A percentile compares a stretch with the other conserved stretches of the same genome.
phyloP scores from a whole-genome alignment of 2,113 vertebrate genomes.

The Gnathonemus longibarbis region DNA sequence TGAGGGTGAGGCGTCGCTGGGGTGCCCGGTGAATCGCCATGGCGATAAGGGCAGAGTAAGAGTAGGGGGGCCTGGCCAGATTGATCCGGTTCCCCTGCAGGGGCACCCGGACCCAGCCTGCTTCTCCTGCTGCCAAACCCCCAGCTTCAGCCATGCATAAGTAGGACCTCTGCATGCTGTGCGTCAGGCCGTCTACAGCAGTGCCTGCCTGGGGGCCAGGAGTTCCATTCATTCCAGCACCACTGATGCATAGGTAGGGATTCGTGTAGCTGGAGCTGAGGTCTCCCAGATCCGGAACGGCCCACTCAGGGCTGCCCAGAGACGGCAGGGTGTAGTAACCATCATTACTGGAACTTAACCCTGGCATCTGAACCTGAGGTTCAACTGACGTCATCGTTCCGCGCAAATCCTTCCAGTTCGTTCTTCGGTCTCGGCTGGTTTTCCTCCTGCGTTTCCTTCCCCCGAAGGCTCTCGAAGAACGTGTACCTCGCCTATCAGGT shows the following conservation, averaged over 20 bases:
- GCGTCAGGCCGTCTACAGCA: slow-evolving; percentile 41
- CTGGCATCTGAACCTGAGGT: slow-evolving; percentile 62
- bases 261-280: slow-evolving; percentile 54
- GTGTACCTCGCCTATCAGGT: neutral
- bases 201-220: slow-evolving; percentile 42
- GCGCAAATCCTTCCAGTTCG: slow-evolving; percentile 18
- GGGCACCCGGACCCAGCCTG: slow-evolving; percentile 76
- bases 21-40: slow-evolving; percentile 88
- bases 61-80: slow-evolving; percentile 83
- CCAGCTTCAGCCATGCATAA: slow-evolving; percentile 46
- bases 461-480: neutral
- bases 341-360: slow-evolving; percentile 78
- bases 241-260: slow-evolving; percentile 68
- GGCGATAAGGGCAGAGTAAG: slow-evolving; percentile 91
- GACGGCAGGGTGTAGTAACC: slow-evolving; percentile 75
- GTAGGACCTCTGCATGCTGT: slow-evolving; percentile 63
- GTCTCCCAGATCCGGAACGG: slow-evolving; percentile 54
- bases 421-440: neutral
- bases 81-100: slow-evolving; percentile 79
- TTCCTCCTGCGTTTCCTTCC: neutral
- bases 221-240: slow-evolving; percentile 58
- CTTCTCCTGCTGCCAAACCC: slow-evolving; percentile 44
- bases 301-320: slow-evolving; percentile 56
- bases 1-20: slow-evolving; percentile 79
- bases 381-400: slow-evolving; percentile 76